phyloP scores from a whole-genome alignment of 2,888 invertebrate genomes.

The Tridacna crocea region DNA sequence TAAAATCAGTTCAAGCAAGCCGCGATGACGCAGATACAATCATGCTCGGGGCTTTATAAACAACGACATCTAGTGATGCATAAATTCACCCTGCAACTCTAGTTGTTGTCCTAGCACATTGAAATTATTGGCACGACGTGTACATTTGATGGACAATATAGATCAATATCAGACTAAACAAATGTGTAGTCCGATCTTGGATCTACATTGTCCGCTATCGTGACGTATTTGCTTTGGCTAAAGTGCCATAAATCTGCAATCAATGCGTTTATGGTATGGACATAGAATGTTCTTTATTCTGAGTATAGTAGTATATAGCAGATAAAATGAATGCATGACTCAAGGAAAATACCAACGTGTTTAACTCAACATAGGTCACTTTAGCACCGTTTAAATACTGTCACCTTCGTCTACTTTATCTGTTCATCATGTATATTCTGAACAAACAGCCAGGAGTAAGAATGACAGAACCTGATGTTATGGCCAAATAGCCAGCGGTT shows the following conservation, averaged over 20 bases:
- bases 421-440: not conserved
- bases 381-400: too few relatives aligned
- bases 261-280: not conserved
- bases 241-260: not conserved
- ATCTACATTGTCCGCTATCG: not conserved
- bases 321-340: not conserved
- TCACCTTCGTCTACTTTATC: not conserved
- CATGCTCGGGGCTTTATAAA: too few relatives aligned
- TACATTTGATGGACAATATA: not conserved
- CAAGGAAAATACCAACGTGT: not conserved
- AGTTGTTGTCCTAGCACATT: not conserved
- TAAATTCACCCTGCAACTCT: not conserved
- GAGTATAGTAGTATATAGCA: too few relatives aligned
- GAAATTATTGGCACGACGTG: not conserved
- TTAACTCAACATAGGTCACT: not conserved
- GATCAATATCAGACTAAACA: not conserved
- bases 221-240: not conserved
- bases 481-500: not conserved
- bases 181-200: not conserved
- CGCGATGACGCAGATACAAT: too few relatives aligned
- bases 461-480: not conserved
- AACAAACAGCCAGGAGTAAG: not conserved
- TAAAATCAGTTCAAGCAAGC: too few relatives aligned
- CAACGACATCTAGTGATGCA: too few relatives aligned
- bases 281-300: too few relatives aligned